These are phyloP conservation scores for cattle (Bos taurus) DNA, from an alignment of 2,113 vertebrate genomes.

Conservation along the genomic window ARS-UCD2.0 NC_037345.1:60925501-60926000, in stretches of 20 bases:
- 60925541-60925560: background rate
- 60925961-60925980: background rate
- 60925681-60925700: background rate
- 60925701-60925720: background rate
- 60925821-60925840: background rate
- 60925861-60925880: background rate
- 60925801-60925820: accelerated
- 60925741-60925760: accelerated
- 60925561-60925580: background rate
- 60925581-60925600: background rate
- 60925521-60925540: background rate
- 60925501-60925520: background rate
- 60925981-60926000: background rate
- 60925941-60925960: background rate
- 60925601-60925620: background rate
- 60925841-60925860: background rate
- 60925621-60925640: background rate
- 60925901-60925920: background rate
- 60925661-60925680: background rate
- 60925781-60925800: accelerated
- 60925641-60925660: background rate
- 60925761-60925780: background rate
- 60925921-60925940: background rate
- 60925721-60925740: background rate
- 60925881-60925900: background rate